Conservation (phyloP, 2,113 vertebrate genomes). For the Podiceps cristatus region DNA sequence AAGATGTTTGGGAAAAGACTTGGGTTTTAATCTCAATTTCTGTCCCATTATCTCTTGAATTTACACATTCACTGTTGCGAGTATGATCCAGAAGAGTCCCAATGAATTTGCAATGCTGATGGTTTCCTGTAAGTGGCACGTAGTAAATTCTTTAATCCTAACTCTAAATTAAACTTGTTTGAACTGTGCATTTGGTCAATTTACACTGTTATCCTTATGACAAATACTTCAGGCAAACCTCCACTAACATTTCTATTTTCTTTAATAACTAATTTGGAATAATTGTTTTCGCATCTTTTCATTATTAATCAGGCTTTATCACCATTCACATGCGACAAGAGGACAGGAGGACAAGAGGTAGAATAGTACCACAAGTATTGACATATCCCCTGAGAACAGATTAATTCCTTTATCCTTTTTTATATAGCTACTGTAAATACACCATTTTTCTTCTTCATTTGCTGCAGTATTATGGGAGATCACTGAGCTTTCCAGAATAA, state of each 20-base stretch:
- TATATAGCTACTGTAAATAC: neutral
- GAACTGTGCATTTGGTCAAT: neutral
- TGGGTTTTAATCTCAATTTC: neutral
- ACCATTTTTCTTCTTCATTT: neutral
- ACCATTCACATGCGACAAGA: neutral
- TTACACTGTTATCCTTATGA: neutral
- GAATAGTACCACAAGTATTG: neutral
- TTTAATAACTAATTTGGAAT: neutral
- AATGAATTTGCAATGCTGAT: neutral
- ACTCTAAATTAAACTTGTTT: neutral
- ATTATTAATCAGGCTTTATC: neutral
- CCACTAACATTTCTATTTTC: neutral
- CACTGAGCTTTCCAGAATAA: neutral
- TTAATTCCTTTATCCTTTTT: neutral
- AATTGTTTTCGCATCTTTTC: neutral
- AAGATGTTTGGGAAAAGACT: neutral
- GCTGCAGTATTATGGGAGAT: neutral
- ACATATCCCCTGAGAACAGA: neutral
- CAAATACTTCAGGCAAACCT: neutral
- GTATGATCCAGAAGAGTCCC: neutral
- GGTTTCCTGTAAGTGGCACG: neutral
- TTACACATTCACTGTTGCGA: neutral
- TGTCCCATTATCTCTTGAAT: neutral
- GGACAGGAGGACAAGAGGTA: neutral
- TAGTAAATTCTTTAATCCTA: neutral